Evolutionary conservation across 2,888 invertebrate genomes (phyloP).

Genomic region (Portevinia maculata): DNA sequence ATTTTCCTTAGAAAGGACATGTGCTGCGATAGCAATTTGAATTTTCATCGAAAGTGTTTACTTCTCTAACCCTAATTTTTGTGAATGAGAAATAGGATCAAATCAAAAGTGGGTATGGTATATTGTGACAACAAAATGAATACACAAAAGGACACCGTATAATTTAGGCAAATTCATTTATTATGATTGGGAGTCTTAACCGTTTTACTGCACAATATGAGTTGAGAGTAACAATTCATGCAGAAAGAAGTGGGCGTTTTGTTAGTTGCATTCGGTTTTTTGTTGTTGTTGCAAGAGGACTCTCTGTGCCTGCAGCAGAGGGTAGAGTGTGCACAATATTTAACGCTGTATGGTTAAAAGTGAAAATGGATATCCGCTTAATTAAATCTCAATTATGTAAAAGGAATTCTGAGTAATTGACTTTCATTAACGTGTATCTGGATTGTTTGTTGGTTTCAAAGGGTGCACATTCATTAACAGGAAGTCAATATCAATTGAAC

Average conservation of each 20-base stretch:
- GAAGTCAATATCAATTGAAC: no score
- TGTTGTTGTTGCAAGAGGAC: constrained; percentile 13
- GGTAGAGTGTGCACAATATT: no score
- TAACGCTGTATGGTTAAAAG: not conserved
- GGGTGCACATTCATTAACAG: no score
- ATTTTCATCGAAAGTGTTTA: constrained; percentile 57
- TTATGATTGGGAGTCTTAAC: constrained; percentile 39
- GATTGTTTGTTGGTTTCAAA: not conserved
- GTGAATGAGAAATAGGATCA: constrained; percentile 59
- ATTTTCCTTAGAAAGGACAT: constrained; percentile 59
- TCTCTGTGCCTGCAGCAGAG: not conserved
- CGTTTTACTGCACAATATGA: constrained; percentile 37
- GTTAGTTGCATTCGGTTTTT: constrained; percentile 31
- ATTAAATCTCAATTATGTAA: constrained; percentile 9
- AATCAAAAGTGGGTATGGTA: constrained; percentile 62
- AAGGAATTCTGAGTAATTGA: constrained; percentile 46
- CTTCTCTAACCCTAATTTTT: constrained; percentile 48
- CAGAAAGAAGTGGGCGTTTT: constrained; percentile 66
- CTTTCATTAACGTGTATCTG: constrained; percentile 17
- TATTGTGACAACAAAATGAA: constrained; percentile 68
- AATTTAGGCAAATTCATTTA: constrained; percentile 62
- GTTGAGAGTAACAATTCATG: constrained; percentile 31
- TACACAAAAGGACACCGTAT: constrained; percentile 56
- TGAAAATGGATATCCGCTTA: constrained; percentile 14
- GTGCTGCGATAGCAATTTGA: constrained; percentile 45